Conservation (phyloP, 2,888 invertebrate species). For the Chaetogeoica ovagalla region DNA sequence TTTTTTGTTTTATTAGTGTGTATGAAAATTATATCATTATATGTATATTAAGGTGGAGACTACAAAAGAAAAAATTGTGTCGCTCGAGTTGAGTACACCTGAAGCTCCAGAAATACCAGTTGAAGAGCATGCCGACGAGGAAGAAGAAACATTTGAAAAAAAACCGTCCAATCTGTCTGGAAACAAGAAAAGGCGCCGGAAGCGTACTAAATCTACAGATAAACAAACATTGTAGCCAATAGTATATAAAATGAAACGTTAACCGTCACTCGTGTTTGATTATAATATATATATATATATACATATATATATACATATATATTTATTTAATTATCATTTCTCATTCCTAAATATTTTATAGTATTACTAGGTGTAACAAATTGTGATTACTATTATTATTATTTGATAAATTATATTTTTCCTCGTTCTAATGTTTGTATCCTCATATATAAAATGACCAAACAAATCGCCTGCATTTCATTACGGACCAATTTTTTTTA, state of each 20-base stretch:
- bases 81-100: constrained; percentile 68
- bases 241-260: not conserved
- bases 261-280: constrained; percentile 6
- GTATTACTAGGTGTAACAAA: constrained; percentile 51
- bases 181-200: constrained; percentile 34
- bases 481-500: constrained; percentile 48
- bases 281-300: not conserved
- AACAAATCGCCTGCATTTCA: constrained; percentile 31
- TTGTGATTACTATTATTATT: constrained; percentile 48
- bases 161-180: constrained; percentile 32
- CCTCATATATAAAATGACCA: not conserved
- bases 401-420: constrained; percentile 26
- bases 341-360: constrained; percentile 51
- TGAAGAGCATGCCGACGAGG: constrained; percentile 9
- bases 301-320: constrained; percentile 3
- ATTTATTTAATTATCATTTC: constrained; percentile 7
- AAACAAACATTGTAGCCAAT: constrained; percentile 31
- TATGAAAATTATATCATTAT: constrained; percentile 25
- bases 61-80: constrained; percentile 87
- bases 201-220: constrained; percentile 48
- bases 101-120: constrained; percentile 19
- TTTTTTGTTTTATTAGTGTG: not conserved
- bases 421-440: constrained; percentile 29
- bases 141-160: constrained; percentile 19
- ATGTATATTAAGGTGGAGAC: constrained; percentile 74